Evolutionary conservation across 1,140 invertebrate genomes (phyloP).

Genomic region (Drosophila truncata): DNA sequence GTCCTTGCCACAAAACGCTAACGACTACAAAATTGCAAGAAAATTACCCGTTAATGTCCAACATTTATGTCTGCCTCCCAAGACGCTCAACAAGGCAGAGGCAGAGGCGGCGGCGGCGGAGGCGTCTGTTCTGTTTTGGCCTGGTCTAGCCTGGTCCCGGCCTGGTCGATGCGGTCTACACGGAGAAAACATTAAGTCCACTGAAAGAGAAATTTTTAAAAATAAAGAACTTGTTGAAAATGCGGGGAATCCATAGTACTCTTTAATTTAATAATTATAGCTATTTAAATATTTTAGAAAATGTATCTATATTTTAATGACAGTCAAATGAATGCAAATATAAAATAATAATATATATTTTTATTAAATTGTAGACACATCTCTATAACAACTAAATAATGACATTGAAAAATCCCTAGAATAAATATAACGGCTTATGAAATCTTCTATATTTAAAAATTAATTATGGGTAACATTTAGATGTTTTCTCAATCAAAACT

Average conservation of each 20-base stretch:
- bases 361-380: too few species aligned
- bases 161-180: constrained; percentile 49
- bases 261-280: too few species aligned
- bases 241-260: too few species aligned
- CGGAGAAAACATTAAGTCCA: constrained; percentile 1
- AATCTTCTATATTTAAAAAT: too few species aligned
- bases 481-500: too few species aligned
- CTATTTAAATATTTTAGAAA: not conserved
- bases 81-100: constrained; percentile 53
- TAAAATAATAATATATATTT: not conserved
- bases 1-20: constrained; percentile 83
- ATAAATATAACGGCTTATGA: too few species aligned
- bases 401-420: too few species aligned
- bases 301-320: too few species aligned
- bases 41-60: constrained; percentile 85
- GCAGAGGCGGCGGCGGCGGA: not conserved
- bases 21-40: constrained; percentile 85
- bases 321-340: not conserved
- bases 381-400: too few species aligned
- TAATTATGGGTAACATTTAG: too few species aligned
- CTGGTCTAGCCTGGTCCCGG: constrained; percentile 14
- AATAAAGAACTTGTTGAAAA: too few species aligned
- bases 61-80: constrained; percentile 76
- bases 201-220: not conserved
- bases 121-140: constrained; percentile 51